Base-by-base conservation (phyloP, 2,113 vertebrate genomes). In the Sinosuthora webbiana region DNA sequence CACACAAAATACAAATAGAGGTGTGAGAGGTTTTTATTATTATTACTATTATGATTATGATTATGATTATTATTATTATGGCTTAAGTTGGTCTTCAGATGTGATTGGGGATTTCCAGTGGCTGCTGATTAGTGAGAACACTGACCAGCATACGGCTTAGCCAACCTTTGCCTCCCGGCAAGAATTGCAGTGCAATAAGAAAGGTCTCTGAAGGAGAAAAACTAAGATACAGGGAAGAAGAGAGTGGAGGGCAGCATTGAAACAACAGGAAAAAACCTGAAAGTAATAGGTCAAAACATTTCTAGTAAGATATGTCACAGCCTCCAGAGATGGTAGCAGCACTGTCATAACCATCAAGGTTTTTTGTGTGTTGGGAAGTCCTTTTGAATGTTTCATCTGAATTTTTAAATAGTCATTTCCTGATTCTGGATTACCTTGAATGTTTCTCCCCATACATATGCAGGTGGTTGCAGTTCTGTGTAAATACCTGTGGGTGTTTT, bases 71-170 rank as follows among this genome's bases (percentile, higher is more conserved):
- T 77, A 24, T 83, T 81, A 25, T 64, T 67, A 65, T 73, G 37
- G 21, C 11, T 44, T 65, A n/a, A n/a, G 30, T 53, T 79, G 69
- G 56, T 65, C 23, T 95, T 93, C 65, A 70, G 15, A 4, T 87
- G n/a, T 50, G 35, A 19, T 42, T 20, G 42, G 77, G 12, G 83
- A 28, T 76, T 31, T 63, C 14, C 31, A 37, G 47, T 50, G 56
- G 31, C 64, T 62, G 33, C 68, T 90, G 27, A 55, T 88, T 59
- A 63, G 41, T 31, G 16, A 94, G 50, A 52, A 22, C 14, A 28
- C 11, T 42, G 37, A 9, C 39, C 64, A 62, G 42, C 5, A 13
- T 1, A 25, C 0, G 0, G 11, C 24, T 64, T 25, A 18, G 20
- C 44, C 53, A 75, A 9, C 13, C 42, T 78, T 23, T 83, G 11